phyloP scores from a whole-genome alignment of 2,888 invertebrate genomes.

The Drosophila anomalata region DNA sequence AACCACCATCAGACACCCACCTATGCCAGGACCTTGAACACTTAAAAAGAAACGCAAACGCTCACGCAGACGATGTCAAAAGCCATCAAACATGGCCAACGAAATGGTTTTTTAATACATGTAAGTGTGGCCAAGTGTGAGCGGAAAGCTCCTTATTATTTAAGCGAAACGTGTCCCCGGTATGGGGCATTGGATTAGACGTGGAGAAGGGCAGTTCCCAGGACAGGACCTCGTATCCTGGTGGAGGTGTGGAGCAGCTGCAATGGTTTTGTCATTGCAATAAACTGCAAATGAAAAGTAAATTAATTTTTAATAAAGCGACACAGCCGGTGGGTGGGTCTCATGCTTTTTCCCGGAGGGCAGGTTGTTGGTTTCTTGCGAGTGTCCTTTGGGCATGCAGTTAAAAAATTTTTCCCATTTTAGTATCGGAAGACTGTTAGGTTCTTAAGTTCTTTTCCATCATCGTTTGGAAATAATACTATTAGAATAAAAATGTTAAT shows the following conservation, averaged over 20 bases:
- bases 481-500: too few species aligned
- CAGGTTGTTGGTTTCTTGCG: constrained; percentile 11
- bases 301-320: constrained; percentile 78
- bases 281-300: constrained; percentile 79
- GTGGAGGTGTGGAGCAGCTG: constrained; percentile 43
- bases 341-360: neutral
- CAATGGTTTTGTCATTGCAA: constrained; percentile 65
- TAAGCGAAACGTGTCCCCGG: constrained; percentile 46
- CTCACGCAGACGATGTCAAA: constrained; percentile 55
- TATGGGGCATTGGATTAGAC: constrained; percentile 12
- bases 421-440: neutral
- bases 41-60: constrained; percentile 34
- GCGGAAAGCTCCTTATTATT: constrained; percentile 61
- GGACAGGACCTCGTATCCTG: too few species aligned
- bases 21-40: constrained; percentile 44
- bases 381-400: constrained; percentile 19
- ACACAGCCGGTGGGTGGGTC: constrained; percentile 50
- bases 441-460: too few species aligned
- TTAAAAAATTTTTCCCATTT: neutral
- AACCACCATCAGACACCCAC: constrained; percentile 35
- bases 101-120: constrained; percentile 74
- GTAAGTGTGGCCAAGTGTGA: constrained; percentile 59
- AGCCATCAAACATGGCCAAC: constrained; percentile 70
- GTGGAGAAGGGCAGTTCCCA: neutral
- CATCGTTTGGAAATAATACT: too few species aligned